Percentiles rank a stretch among this genome's conserved stretches.
Evolutionary conservation across 2,888 invertebrate genomes (phyloP).

Genomic region (Buathra laborator): DNA sequence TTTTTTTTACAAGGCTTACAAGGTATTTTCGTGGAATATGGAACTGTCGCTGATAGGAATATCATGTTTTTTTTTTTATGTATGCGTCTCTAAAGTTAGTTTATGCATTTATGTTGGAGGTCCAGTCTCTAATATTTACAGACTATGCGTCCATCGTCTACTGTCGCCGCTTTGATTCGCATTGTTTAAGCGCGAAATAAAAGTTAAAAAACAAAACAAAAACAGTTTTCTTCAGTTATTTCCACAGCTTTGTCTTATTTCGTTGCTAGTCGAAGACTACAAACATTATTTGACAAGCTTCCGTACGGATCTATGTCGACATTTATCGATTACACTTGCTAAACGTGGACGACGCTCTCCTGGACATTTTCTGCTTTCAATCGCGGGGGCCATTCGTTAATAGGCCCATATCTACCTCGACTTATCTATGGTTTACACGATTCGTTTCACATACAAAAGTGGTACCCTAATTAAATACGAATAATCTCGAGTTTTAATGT

Average conservation of each 20-base stretch:
- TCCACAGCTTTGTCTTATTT: constrained; percentile 51
- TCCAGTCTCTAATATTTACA: constrained; percentile 20
- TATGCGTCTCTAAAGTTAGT: constrained; percentile 12
- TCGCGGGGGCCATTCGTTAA: not conserved
- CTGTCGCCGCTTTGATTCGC: not conserved
- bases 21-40: constrained; percentile 13
- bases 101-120: constrained; percentile 12
- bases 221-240: constrained; percentile 37
- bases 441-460: constrained; percentile 59
- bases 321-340: constrained; percentile 58
- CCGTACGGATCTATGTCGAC: constrained; percentile 40
- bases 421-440: constrained; percentile 53
- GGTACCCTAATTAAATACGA: constrained; percentile 46
- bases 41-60: constrained; percentile 15
- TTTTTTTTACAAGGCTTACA: constrained; percentile 14
- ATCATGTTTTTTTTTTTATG: not conserved
- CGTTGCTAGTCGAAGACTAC: constrained; percentile 60
- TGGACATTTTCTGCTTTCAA: constrained; percentile 5
- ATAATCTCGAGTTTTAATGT: constrained; percentile 53
- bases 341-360: constrained; percentile 50
- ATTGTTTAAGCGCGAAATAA: constrained; percentile 37
- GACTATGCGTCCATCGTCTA: not conserved
- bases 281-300: constrained; percentile 51
- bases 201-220: not conserved
- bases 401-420: constrained; percentile 18